These are phyloP conservation scores for Tetramorium alpestre DNA, from an alignment of 1,140 invertebrate genomes.

Conservation along the genomic window DNA sequence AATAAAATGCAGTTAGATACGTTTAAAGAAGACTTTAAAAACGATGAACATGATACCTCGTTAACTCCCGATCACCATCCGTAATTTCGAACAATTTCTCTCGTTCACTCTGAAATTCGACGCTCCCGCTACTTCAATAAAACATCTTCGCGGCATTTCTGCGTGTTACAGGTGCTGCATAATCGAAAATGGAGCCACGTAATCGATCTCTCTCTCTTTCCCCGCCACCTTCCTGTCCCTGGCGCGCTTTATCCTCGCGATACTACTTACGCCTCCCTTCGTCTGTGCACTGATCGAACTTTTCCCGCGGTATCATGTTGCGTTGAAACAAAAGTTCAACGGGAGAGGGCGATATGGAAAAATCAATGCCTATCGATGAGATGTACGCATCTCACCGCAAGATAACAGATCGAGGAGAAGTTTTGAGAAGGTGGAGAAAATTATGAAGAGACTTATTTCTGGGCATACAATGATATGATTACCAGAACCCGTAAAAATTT, in stretches of 20 bases:
- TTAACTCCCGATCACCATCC: constrained; percentile 45
- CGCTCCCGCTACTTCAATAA: constrained; percentile 39
- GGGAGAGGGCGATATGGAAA: constrained; percentile 26
- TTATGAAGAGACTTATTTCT: constrained; percentile 2
- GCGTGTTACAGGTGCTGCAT: constrained; percentile 46
- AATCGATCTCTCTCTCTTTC: constrained; percentile 37
- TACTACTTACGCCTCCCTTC: constrained; percentile 25
- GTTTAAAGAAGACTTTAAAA: neutral
- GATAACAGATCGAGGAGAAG: constrained; percentile 5
- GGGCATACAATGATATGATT: too few species aligned
- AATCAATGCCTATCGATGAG: constrained; percentile 44
- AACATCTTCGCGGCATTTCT: constrained; percentile 49
- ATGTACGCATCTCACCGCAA: constrained; percentile 7
- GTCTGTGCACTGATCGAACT: constrained; percentile 32
- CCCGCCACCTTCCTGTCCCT: neutral
- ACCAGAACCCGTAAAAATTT: neutral
- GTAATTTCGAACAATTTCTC: constrained; percentile 47
- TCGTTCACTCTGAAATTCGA: constrained; percentile 29
- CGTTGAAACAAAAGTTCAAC: constrained; percentile 55
- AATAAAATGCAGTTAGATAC: neutral
- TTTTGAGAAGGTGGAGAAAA: neutral
- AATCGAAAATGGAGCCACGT: constrained; percentile 56
- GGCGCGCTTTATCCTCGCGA: constrained; percentile 37
- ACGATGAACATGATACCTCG: constrained; percentile 30
- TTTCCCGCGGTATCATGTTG: constrained; percentile 42